Evolutionary conservation across 2,113 vertebrate species (phyloP), one percentile per base, ranked within the genome.

Genomic region (Stegastes partitus): DNA sequence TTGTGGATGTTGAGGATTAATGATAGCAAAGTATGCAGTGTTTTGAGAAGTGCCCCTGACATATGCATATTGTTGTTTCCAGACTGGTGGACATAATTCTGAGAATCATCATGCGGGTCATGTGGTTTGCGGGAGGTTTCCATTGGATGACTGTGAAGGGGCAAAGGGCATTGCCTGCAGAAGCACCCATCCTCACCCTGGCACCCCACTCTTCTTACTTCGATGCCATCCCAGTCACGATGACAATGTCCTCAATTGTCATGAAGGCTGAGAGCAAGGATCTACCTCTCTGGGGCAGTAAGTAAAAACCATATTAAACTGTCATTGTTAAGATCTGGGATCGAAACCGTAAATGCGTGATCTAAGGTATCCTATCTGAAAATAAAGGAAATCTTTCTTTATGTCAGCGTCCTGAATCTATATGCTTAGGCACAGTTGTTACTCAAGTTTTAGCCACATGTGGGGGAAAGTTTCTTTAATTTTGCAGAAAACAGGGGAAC

Each of bases 181-280:
- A 99, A 91, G 98, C 98, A 0, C 89, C 98, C 11, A 98, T 99
- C 89, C 91, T 99, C 68, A 98, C 97, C 0, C 92, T 99, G 84
- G 98, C 96, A 4, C 98, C 98, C 0, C 98, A 99, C 91, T 99
- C 98, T 0, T 99, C 98, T 16, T 99, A 98, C 87, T 99, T 99
- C 3, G 97, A 99, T 25, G 97, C 97, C 85, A 99, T 99, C 88
- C 97, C 98, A 0, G 97, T 99, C 82, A 99, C 98, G 8, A 98
- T 99, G 98, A 98, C 97, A 22, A 99, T 99, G 90, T 96, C 97
- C 11, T 99, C 98, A 54, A 96, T 99, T 64, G 98, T 99, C 83
- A 98, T 99, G 97, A 99, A 99, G 93, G 95, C 97, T 0, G 98
- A 99, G 94, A 99, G 97, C 95, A 97, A 98, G 93, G 96, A 99